These are phyloP conservation scores for Dufourea novaeangliae DNA, from an alignment of 1,140 invertebrate species.

Conservation along the genomic window DNA sequence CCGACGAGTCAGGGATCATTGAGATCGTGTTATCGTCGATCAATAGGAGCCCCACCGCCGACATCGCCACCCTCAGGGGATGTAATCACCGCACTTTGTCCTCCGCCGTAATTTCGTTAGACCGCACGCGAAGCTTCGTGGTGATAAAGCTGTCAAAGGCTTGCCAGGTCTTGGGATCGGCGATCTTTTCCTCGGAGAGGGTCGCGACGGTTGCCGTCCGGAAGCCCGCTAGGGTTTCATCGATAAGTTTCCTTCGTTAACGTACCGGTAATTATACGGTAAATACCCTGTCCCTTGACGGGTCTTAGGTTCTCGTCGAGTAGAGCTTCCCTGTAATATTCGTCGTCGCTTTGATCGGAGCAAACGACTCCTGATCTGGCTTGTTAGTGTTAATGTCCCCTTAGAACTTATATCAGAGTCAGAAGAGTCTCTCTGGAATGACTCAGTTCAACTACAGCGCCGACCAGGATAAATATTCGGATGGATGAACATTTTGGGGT, in stretches of 20 bases:
- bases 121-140: not conserved
- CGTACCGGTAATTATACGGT: slow-evolving; percentile 17
- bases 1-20: not conserved
- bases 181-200: not conserved
- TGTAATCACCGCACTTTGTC: slow-evolving; percentile 7
- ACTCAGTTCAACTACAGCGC: too few species aligned
- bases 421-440: too few species aligned
- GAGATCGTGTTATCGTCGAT: not conserved
- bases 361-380: not conserved
- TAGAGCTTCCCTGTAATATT: not conserved
- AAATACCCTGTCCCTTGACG: not conserved
- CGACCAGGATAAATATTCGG: too few species aligned
- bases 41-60: not conserved
- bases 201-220: too few species aligned
- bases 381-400: not conserved
- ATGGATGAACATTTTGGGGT: too few species aligned
- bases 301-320: not conserved
- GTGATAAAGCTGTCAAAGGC: not conserved
- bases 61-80: not conserved
- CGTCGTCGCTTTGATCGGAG: not conserved
- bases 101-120: slow-evolving; percentile 14
- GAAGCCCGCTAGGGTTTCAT: not conserved
- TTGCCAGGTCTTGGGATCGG: not conserved
- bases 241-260: slow-evolving; percentile 23
- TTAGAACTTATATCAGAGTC: too few species aligned